A percentile compares a stretch with the other conserved stretches of the same genome.
phyloP scores from a whole-genome alignment of 1,140 invertebrate genomes.

The Drosophila sucinea region DNA sequence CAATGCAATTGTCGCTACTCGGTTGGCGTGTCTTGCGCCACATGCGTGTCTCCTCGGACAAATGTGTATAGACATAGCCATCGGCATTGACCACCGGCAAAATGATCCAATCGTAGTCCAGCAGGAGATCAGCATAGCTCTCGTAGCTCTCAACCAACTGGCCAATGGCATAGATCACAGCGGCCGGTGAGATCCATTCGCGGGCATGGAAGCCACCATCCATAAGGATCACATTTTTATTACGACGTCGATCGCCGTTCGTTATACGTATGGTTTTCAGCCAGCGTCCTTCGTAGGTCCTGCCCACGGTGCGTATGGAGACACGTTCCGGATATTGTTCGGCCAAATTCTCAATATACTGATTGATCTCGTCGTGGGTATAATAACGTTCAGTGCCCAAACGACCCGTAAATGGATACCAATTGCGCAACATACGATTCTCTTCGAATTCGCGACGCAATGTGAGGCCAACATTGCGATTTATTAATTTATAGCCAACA shows the following conservation, averaged over 20 bases:
- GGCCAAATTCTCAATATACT: constrained; percentile 83
- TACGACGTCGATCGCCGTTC: constrained; percentile 66
- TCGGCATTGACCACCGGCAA: constrained; percentile 85
- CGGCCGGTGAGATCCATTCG: constrained; percentile 88
- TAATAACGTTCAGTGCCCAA: constrained; percentile 67
- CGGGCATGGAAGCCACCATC: constrained; percentile 86
- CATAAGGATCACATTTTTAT: constrained; percentile 85
- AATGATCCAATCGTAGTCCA: constrained; percentile 86
- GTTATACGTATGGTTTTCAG: constrained; percentile 85
- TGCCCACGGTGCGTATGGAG: constrained; percentile 83
- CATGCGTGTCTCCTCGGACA: constrained; percentile 81
- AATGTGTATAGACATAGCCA: constrained; percentile 73
- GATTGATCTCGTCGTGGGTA: constrained; percentile 83
- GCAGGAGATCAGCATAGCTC: constrained; percentile 80
- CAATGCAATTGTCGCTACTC: constrained; percentile 83
- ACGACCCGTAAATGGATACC: constrained; percentile 48
- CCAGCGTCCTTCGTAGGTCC: constrained; percentile 83
- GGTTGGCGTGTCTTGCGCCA: constrained; percentile 84
- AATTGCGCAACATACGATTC: constrained; percentile 41
- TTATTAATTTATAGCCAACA: constrained; percentile 40
- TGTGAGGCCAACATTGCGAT: constrained; percentile 55
- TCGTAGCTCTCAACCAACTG: constrained; percentile 85
- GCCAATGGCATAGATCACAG: constrained; percentile 86
- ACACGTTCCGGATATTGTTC: constrained; percentile 80
- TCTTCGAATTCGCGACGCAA: constrained; percentile 37